phyloP scores from a whole-genome alignment of 2,797 vertebrate species.

The Allobates femoralis region DNA sequence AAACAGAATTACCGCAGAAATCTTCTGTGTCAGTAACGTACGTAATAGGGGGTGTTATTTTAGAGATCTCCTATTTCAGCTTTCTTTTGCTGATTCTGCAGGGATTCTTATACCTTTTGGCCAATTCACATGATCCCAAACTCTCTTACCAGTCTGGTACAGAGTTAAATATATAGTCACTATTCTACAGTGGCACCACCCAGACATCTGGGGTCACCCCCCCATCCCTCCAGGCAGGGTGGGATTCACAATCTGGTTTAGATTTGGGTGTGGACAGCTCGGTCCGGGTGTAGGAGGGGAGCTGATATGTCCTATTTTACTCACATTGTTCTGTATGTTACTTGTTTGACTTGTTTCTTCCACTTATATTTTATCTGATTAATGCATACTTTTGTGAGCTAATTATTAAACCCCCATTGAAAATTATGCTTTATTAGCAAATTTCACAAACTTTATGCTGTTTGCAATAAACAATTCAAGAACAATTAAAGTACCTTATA shows the following conservation, averaged over 20 bases:
- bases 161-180: constrained; percentile 41
- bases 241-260: constrained; percentile 59
- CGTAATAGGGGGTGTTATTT: no score
- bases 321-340: neutral
- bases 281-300: constrained; percentile 41
- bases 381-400: neutral
- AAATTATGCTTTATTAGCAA: no score
- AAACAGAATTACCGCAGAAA: no score
- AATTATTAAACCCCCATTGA: no score
- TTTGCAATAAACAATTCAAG: no score
- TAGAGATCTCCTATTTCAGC: no score
- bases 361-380: neutral
- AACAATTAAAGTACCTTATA: no score
- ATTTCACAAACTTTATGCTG: no score
- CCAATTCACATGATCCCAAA: neutral
- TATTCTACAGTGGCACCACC: constrained; percentile 39
- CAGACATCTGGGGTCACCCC: constrained; percentile 53
- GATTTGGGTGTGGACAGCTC: constrained; percentile 57
- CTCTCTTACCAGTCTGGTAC: constrained; percentile 5
- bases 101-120: no score
- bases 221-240: constrained; percentile 58
- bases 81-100: no score
- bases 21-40: no score
- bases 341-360: neutral
- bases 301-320: neutral